A percentile compares a stretch with the other conserved stretches of the same genome.
phyloP scores from a whole-genome alignment of 2,113 vertebrate genomes.

The Onychorhynchus coronatus region DNA sequence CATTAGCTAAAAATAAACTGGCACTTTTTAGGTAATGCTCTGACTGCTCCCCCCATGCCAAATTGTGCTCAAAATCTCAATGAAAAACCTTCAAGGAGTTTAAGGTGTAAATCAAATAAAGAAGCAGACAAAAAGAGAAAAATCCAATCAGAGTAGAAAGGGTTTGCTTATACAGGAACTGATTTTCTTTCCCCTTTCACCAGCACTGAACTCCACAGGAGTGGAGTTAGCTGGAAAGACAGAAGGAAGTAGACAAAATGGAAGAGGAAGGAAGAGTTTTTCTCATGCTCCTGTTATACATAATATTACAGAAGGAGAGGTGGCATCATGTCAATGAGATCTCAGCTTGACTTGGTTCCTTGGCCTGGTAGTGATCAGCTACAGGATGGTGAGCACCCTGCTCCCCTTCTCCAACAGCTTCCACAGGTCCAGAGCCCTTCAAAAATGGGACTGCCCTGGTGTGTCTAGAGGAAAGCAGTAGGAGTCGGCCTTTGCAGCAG shows the following conservation, averaged over 20 bases:
- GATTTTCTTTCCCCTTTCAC: background rate
- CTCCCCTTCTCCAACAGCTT: background rate
- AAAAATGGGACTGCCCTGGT: background rate
- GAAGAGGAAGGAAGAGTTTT: background rate
- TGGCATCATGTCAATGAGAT: background rate
- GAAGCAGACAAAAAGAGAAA: background rate
- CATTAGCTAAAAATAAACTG: constrained; percentile 37
- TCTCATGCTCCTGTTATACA: background rate
- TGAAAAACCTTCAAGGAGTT: constrained; percentile 9
- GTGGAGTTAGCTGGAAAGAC: background rate
- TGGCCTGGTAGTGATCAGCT: background rate
- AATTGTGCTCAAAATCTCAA: constrained; percentile 17
- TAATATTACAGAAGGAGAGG: background rate
- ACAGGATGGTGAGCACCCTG: rapidly evolving
- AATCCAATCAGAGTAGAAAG: constrained; percentile 44
- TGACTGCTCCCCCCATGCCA: background rate
- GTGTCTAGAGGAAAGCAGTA: background rate
- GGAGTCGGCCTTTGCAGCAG: background rate
- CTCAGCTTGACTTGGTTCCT: background rate
- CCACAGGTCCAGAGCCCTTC: background rate
- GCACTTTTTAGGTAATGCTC: background rate
- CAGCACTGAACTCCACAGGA: background rate
- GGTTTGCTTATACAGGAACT: background rate
- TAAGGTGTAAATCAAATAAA: constrained; percentile 53
- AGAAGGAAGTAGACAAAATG: background rate